A percentile compares a stretch with the other conserved stretches of the same genome.
Conservation (phyloP, 2,888 invertebrate species). For the Agrypnus murinus region DNA sequence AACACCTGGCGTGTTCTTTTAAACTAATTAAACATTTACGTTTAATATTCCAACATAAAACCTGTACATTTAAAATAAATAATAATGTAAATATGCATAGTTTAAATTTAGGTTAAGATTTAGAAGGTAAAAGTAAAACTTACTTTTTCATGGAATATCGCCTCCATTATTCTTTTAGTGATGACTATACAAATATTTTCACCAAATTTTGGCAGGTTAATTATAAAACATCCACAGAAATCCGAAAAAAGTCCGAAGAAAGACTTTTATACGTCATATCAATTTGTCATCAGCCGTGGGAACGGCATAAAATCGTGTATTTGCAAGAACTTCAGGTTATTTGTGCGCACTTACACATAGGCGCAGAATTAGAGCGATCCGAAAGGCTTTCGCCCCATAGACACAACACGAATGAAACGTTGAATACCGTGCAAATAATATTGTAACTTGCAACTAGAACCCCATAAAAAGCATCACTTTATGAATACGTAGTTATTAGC, state of each 20-base stretch:
- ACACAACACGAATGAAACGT: too few relatives aligned
- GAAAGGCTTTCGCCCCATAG: too few relatives aligned
- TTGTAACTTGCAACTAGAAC: too few relatives aligned
- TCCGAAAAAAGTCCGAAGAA: slow-evolving; percentile 39
- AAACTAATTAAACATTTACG: background rate
- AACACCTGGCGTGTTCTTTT: background rate
- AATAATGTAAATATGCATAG: background rate
- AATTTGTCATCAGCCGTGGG: slow-evolving; percentile 22
- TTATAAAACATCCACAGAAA: background rate
- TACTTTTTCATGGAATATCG: slow-evolving; percentile 72
- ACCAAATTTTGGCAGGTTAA: slow-evolving; percentile 27
- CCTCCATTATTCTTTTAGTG: slow-evolving; percentile 66
- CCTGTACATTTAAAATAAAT: background rate
- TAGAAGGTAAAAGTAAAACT: slow-evolving; percentile 34
- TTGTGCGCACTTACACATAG: slow-evolving; percentile 53
- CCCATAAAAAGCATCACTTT: too few relatives aligned
- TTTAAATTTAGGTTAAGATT: slow-evolving; percentile 15
- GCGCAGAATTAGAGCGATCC: too few relatives aligned
- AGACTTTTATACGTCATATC: slow-evolving; percentile 47
- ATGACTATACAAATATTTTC: slow-evolving; percentile 24
- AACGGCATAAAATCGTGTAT: background rate
- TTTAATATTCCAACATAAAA: background rate
- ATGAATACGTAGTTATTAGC: too few relatives aligned
- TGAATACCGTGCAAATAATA: too few relatives aligned
- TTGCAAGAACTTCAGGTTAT: slow-evolving; percentile 56